Evolutionary conservation across 2,888 invertebrate species (phyloP), one percentile per base, ranked within the genome.

Genomic region (Agonum fuliginosum): DNA sequence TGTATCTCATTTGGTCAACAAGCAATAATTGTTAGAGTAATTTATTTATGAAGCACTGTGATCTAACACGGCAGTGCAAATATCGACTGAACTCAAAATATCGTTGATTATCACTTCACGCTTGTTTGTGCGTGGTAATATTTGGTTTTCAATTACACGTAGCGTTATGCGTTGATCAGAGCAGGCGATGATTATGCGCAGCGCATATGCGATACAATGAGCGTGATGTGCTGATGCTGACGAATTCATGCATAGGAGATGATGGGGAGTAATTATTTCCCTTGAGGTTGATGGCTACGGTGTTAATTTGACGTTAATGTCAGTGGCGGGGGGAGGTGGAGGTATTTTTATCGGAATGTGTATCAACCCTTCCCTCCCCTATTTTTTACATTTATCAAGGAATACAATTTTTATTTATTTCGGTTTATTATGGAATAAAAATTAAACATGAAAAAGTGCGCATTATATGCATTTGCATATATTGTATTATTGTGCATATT

Each of bases 41-140:
- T 24, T 54, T 54, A 54, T 54, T 54, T 54, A 54, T 54, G 54
- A 12, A 19, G 54, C 54, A n/a, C 12, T 51, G 20, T 51, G 22
- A 24, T 24, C 22, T 54, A 24, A 54, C 54, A 54, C 22, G n/a
- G 54, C 24, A 54, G 24, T 54, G 54, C 24, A 54, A 54, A 54
- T 54, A 54, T 54, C 54, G 54, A 24, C 54, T 54, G 22, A 24
- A 24, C 54, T 24, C 12, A 4, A 22, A 22, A 22, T 54, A 54
- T 54, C 54, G 54, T 54, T 54, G 54, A 54, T 54, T 54, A 54
- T 54, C 54, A 54, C 54, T 54, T 54, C 54, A 24, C 54, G 54
- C 54, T 27, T 54, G 54, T 54, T 54, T 54, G 54, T n/a, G n/a
- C 10, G 20, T 22, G 54, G 22, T 54, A 54, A 54, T 54, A 54